Conservation (phyloP, 2,113 vertebrate species). For the Passer domesticus region DNA sequence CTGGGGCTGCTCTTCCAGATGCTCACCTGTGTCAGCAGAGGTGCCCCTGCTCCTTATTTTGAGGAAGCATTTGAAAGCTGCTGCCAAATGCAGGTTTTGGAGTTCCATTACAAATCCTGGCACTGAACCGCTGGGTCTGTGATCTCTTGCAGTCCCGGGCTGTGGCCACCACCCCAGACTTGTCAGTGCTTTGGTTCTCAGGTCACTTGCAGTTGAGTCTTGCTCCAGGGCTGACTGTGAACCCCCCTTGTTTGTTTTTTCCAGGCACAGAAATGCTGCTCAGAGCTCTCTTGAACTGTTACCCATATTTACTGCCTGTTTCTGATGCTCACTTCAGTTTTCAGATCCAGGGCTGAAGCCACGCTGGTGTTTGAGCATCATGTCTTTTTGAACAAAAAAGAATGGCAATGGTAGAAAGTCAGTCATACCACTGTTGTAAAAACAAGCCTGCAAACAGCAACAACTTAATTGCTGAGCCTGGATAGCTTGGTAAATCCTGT, state of each 20-base stretch:
- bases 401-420: not conserved
- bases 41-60: not conserved
- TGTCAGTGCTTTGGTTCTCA: not conserved
- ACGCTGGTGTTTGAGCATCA: not conserved
- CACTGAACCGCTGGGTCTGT: not conserved
- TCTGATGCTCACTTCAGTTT: not conserved
- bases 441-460: not conserved
- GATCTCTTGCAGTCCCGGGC: not conserved
- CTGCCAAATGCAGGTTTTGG: not conserved
- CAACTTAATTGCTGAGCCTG: not conserved
- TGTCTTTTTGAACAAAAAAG: not conserved
- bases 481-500: not conserved
- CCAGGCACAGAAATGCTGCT: not conserved
- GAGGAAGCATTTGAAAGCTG: not conserved
- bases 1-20: not conserved
- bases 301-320: not conserved
- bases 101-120: not conserved
- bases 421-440: not conserved
- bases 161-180: not conserved
- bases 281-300: not conserved
- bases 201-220: not conserved
- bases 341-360: not conserved
- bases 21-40: not conserved
- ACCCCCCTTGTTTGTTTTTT: not conserved
- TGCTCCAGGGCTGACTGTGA: not conserved